Conservation (phyloP, 2,888 invertebrate species). For the Plutella xylostella region DNA sequence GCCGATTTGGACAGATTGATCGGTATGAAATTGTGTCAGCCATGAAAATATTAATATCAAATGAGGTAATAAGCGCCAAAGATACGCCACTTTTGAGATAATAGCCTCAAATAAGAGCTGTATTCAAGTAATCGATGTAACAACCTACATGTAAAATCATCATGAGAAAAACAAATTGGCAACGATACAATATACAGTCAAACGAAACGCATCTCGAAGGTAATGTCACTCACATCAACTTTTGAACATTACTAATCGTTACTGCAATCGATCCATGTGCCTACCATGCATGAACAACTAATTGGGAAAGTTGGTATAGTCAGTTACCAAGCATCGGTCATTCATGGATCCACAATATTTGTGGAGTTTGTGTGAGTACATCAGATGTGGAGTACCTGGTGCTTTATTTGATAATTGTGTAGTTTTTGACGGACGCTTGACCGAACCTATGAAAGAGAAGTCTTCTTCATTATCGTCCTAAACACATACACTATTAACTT, state of each 20-base stretch:
- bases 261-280: background rate
- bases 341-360: slow-evolving; percentile 33
- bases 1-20: no score
- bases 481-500: background rate
- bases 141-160: no score
- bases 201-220: background rate
- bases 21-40: no score
- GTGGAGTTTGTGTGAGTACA: slow-evolving; percentile 62
- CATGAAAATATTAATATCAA: no score
- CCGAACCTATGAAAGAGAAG: slow-evolving; percentile 55
- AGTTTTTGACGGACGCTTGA: slow-evolving; percentile 47
- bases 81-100: no score
- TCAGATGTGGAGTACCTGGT: slow-evolving; percentile 61
- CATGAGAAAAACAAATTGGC: no score
- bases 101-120: no score
- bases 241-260: background rate
- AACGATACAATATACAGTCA: no score
- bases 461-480: background rate
- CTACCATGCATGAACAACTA: background rate
- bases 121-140: no score
- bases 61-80: no score
- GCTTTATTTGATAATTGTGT: slow-evolving; percentile 60
- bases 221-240: background rate
- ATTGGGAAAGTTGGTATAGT: no score
- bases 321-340: background rate